Conservation (phyloP, 2,888 invertebrate species). For the Plemyria rubiginata region DNA sequence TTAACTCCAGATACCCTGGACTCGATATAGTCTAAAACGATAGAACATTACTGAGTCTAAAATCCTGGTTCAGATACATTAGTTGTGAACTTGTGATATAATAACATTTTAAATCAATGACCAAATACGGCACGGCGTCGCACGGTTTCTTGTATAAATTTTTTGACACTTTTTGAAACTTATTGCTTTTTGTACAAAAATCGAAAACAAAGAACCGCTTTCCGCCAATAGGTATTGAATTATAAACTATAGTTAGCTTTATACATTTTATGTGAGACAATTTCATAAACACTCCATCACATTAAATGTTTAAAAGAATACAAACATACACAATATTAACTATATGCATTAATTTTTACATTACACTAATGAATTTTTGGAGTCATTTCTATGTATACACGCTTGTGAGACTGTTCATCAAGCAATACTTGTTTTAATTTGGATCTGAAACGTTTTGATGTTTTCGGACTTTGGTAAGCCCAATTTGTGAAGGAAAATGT, state of each 20-base stretch:
- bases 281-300: slow-evolving; percentile 60
- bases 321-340: slow-evolving; percentile 67
- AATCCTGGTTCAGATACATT: too few relatives aligned
- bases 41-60: too few relatives aligned
- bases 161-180: neutral
- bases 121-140: neutral
- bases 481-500: neutral
- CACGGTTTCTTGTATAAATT: slow-evolving; percentile 1
- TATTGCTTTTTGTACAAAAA: neutral
- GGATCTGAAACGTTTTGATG: slow-evolving; percentile 11
- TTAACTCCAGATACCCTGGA: too few relatives aligned
- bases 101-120: slow-evolving; percentile 4
- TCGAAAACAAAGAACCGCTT: slow-evolving; percentile 5
- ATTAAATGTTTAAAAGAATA: slow-evolving; percentile 65
- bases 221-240: neutral
- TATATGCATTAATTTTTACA: slow-evolving; percentile 64
- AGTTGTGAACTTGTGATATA: neutral
- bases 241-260: slow-evolving; percentile 55
- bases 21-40: too few relatives aligned
- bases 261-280: slow-evolving; percentile 57
- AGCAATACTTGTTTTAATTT: slow-evolving; percentile 47
- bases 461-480: neutral
- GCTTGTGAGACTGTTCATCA: slow-evolving; percentile 70
- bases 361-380: slow-evolving; percentile 76
- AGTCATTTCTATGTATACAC: slow-evolving; percentile 70